A percentile compares a stretch with the other conserved stretches of the same genome.
Conservation (phyloP, 2,113 vertebrate genomes). For the Oreochromis niloticus region DNA sequence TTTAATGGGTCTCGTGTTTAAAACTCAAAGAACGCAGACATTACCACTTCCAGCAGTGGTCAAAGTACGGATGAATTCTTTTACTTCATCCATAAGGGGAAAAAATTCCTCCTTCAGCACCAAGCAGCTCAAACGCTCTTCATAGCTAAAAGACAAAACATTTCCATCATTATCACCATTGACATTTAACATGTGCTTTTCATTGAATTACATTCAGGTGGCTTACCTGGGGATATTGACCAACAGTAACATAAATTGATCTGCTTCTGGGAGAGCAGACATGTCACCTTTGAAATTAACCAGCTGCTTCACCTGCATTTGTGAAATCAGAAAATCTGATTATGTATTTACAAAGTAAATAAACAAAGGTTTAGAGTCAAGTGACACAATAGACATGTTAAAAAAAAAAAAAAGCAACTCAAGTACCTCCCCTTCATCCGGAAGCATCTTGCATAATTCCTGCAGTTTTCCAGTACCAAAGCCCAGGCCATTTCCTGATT, state of each 20-base stretch:
- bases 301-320: slow-evolving; percentile 68
- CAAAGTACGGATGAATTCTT: slow-evolving; percentile 61
- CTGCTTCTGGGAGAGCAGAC: slow-evolving; percentile 68
- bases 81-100: slow-evolving; percentile 66
- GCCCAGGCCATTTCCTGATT: slow-evolving; percentile 36
- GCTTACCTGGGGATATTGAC: slow-evolving; percentile 73
- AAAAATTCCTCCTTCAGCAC: slow-evolving; percentile 79
- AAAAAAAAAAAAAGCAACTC: not conserved
- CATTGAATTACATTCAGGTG: not conserved
- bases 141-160: slow-evolving; percentile 61
- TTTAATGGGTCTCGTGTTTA: not conserved
- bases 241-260: slow-evolving; percentile 75
- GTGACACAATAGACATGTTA: not conserved
- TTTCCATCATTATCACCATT: not conserved
- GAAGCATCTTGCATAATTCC: slow-evolving; percentile 75
- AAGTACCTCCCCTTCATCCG: slow-evolving; percentile 75
- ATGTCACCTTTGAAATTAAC: slow-evolving; percentile 62
- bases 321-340: not conserved
- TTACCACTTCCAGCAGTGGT: slow-evolving; percentile 70
- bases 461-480: slow-evolving; percentile 74
- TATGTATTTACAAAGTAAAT: not conserved
- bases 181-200: not conserved
- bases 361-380: not conserved
- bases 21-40: not conserved
- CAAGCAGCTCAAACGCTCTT: slow-evolving; percentile 68